Conservation (phyloP, 53 echinoderm and acorn worm species). For the Actinopyga echinites region DNA sequence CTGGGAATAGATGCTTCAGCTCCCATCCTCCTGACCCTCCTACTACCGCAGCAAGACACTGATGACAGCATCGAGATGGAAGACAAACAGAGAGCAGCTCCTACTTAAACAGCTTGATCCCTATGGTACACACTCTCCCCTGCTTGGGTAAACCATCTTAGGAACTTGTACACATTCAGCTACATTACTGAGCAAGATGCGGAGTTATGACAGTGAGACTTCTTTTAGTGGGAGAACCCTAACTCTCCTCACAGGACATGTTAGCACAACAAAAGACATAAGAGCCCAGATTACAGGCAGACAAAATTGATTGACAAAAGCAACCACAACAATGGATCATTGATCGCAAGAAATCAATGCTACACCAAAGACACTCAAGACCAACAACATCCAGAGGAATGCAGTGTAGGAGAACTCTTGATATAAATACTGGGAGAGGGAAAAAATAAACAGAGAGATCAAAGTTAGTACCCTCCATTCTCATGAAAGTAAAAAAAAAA, state of each 20-base stretch:
- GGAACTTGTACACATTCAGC: neutral
- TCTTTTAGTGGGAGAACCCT: neutral
- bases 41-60: neutral
- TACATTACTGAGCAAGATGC: neutral
- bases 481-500: no score
- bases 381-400: no score
- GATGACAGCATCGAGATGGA: conserved; percentile 3
- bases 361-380: neutral
- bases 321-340: neutral
- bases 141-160: neutral
- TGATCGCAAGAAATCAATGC: conserved; percentile 1
- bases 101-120: neutral
- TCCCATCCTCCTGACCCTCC: neutral
- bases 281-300: conserved; percentile 23
- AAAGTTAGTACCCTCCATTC: no score
- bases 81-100: neutral
- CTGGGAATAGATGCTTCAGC: neutral
- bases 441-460: no score
- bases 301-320: conserved; percentile 24
- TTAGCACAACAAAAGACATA: conserved; percentile 20
- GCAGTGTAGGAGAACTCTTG: no score
- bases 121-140: conserved; percentile 5
- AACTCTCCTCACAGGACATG: neutral
- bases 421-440: no score
- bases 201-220: neutral